Evolutionary conservation across 2,797 vertebrate species (phyloP).

Genomic region (Hipposideros larvatus): DNA sequence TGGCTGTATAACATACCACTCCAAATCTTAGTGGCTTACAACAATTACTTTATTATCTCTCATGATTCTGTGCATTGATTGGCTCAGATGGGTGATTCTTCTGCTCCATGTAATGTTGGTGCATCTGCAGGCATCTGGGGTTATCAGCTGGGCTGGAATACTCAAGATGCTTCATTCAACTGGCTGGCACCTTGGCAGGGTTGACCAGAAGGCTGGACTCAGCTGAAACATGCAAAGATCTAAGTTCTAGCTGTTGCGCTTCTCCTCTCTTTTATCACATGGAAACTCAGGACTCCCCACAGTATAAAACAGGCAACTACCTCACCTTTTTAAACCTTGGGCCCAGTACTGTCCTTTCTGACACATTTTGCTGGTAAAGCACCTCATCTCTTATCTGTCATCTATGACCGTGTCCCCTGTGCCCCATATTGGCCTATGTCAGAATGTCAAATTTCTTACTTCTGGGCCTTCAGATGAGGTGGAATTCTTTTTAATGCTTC

Average conservation of each 20-base stretch:
- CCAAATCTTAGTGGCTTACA: neutral
- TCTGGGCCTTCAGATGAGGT: neutral
- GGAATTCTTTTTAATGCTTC: slow-evolving; percentile 18
- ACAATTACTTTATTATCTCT: slow-evolving; percentile 7
- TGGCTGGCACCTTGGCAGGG: neutral
- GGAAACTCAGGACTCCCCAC: neutral
- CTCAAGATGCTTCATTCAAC: neutral
- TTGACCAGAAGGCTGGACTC: neutral
- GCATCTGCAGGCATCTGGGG: neutral
- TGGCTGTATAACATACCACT: neutral
- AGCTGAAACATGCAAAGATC: neutral
- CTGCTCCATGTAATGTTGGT: neutral
- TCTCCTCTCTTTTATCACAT: neutral
- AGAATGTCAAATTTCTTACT: neutral
- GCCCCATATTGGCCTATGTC: neutral
- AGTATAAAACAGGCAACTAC: neutral
- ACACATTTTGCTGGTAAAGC: neutral
- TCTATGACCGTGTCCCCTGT: neutral
- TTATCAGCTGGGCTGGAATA: neutral
- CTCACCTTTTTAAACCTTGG: neutral
- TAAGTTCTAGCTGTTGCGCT: neutral
- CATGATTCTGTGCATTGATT: neutral
- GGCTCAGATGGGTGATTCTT: neutral
- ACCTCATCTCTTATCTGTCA: neutral
- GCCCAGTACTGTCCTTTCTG: neutral